phyloP scores from a whole-genome alignment of 2,113 vertebrate species.

The Microtus oregoni region DNA sequence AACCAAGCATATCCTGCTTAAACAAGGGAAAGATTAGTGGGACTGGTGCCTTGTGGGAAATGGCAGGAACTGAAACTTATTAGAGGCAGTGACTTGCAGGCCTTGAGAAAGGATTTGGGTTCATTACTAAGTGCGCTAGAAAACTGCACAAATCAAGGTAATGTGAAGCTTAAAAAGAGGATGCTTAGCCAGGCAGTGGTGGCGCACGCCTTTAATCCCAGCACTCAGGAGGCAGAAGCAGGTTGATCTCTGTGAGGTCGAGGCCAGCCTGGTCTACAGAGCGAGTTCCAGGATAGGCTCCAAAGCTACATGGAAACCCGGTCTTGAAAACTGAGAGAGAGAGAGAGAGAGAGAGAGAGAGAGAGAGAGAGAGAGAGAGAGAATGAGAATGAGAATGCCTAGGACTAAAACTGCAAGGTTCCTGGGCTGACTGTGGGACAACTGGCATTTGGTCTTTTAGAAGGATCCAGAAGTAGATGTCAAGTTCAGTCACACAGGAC shows the following conservation, averaged over 20 bases:
- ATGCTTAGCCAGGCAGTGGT: neutral
- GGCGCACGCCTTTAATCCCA: too few species aligned
- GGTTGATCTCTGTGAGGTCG: too few species aligned
- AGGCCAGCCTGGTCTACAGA: too few species aligned
- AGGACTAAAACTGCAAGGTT: constrained; percentile 1
- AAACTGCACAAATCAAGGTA: neutral
- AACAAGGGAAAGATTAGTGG: neutral
- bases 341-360: too few species aligned
- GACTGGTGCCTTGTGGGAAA: neutral
- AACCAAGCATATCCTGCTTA: neutral
- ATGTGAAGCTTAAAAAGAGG: constrained; percentile 10
- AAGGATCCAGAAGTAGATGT: constrained; percentile 50
- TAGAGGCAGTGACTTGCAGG: neutral
- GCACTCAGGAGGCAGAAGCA: too few species aligned
- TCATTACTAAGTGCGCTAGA: neutral
- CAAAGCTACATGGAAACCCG: too few species aligned
- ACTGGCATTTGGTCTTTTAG: neutral
- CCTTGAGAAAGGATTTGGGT: neutral
- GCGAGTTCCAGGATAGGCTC: too few species aligned
- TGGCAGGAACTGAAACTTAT: neutral
- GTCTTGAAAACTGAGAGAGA: too few species aligned
- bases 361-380: too few species aligned
- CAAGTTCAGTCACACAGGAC: constrained; percentile 44
- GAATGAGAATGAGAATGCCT: too few species aligned
- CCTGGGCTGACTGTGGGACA: neutral